Evolutionary conservation across 2,113 vertebrate species (phyloP), one percentile per base, ranked within the genome.

Genomic region (Calyptommatus sinebrachiatus): DNA sequence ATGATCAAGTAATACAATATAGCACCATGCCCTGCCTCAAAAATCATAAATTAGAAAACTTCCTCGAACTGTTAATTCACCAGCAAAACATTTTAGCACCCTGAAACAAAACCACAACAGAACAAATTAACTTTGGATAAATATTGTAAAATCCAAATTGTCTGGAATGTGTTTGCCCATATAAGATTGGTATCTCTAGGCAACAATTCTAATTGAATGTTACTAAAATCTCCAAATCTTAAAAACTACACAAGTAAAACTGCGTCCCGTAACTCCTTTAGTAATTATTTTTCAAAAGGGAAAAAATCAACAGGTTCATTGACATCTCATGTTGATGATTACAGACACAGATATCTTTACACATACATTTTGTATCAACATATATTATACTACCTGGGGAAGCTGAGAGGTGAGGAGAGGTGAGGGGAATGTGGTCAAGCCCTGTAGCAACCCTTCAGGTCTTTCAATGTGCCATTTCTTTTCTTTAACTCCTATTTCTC

Each of bases 371-470:
- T 75, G 35, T n/a, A 73, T 48, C 53, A 74, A 63, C 21, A 5
- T 35, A 78, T 24, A 71, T 20, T 1, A 12, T n/a, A 78, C 77
- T 87, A 50, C 74, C 67, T 71, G 77, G 87, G 78, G 83, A 66
- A 78, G 72, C 80, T 57, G 74, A 77, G 76, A 90, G 74, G 21
- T 24, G 78, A 80, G 73, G 94, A 94, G 66, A n/a, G n/a, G n/a
- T n/a, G n/a, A n/a, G n/a, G n/a, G n/a, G n/a, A n/a, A n/a, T 26
- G 72, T 73, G 46, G 65, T n/a, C 22, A 63, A 61, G 79, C 82
- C 84, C 80, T 86, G 74, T 79, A 81, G 78, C 74, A 89, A 76
- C 46, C 76, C 61, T 84, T 66, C 73, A 78, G 46, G 74, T 76
- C 72, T 61, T 69, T 80, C 76, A 78, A 75, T 81, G 81, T 66